These are phyloP conservation scores for Mustela nigripes DNA, from an alignment of 2,113 vertebrate genomes.

Conservation along the genomic window DNA sequence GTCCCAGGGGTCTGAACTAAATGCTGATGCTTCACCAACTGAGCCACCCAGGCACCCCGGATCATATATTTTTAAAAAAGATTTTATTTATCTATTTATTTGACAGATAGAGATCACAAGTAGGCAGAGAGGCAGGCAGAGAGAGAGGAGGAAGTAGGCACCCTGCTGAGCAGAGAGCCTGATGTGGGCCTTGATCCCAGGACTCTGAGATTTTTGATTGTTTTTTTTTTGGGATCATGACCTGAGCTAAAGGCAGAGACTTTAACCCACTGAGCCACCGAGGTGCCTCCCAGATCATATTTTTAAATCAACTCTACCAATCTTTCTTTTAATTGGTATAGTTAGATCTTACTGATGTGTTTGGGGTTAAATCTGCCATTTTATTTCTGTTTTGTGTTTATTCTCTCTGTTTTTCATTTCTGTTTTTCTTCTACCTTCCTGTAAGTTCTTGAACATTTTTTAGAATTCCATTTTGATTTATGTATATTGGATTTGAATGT, in stretches of 20 bases:
- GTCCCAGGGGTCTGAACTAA: neutral
- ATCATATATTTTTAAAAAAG: neutral
- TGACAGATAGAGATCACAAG: no score
- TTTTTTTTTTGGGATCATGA: no score
- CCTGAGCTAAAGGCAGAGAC: neutral
- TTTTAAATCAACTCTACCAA: neutral
- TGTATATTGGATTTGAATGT: neutral
- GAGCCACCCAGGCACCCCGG: neutral
- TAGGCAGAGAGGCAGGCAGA: no score
- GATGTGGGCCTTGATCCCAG: neutral
- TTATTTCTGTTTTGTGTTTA: neutral
- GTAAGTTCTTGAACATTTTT: neutral
- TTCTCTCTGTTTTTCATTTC: neutral
- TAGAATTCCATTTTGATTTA: neutral
- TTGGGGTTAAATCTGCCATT: neutral
- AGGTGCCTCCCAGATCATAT: neutral
- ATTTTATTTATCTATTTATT: no score
- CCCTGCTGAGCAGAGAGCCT: neutral
- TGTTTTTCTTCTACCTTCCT: neutral
- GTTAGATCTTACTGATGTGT: neutral
- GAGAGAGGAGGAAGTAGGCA: no score
- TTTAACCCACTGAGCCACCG: neutral
- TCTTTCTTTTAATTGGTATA: neutral
- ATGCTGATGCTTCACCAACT: neutral
- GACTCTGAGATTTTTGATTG: no score